These are phyloP conservation scores for Lethocerus indicus DNA, from an alignment of 1,140 invertebrate species.

Conservation along the genomic window DNA sequence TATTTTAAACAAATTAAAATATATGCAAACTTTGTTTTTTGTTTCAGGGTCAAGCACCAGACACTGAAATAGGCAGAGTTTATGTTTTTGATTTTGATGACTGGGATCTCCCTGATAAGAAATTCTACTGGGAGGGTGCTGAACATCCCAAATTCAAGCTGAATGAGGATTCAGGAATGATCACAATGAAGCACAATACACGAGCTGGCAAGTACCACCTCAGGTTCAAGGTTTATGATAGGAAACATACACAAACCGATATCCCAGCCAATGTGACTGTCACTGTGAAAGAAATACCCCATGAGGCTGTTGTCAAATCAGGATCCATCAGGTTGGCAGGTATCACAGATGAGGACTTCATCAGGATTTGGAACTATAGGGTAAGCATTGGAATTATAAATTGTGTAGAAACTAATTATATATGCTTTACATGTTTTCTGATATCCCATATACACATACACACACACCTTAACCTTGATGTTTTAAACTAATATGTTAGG, in stretches of 20 bases:
- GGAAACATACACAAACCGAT: slow-evolving; percentile 78
- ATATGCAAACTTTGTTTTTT: slow-evolving; percentile 6
- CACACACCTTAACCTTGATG: no score
- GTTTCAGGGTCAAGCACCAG: slow-evolving; percentile 67
- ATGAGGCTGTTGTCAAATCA: slow-evolving; percentile 88
- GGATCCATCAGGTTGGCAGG: slow-evolving; percentile 84
- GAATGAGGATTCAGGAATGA: slow-evolving; percentile 84
- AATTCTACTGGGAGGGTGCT: slow-evolving; percentile 78
- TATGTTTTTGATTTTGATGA: slow-evolving; percentile 94
- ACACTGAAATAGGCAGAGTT: slow-evolving; percentile 85
- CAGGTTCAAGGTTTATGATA: slow-evolving; percentile 77
- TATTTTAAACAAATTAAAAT: no score
- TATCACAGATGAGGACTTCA: slow-evolving; percentile 92
- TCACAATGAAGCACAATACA: slow-evolving; percentile 84
- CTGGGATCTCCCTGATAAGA: slow-evolving; percentile 94
- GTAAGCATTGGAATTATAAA: slow-evolving; percentile 26
- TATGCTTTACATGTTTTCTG: no score
- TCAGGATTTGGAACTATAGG: slow-evolving; percentile 83
- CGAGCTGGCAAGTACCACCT: slow-evolving; percentile 71
- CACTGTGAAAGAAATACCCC: slow-evolving; percentile 80
- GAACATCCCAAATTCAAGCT: slow-evolving; percentile 72
- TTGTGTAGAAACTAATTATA: no score
- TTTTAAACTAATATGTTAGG: no score
- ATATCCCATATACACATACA: no score
- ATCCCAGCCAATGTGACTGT: slow-evolving; percentile 86